Base-by-base conservation (phyloP, 1,140 invertebrate genomes). In the Apocrypta bakeri region DNA sequence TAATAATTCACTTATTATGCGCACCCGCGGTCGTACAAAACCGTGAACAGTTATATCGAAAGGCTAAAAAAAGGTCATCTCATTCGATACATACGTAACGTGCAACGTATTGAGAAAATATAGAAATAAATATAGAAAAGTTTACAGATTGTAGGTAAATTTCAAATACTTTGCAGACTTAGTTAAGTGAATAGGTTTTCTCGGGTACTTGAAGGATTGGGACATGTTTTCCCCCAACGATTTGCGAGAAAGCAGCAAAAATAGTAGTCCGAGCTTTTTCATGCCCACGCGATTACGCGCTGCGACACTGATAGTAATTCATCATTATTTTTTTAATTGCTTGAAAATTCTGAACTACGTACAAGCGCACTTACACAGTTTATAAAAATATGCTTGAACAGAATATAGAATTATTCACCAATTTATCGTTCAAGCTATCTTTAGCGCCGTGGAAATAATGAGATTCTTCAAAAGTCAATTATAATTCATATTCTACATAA, bases 401-500 rank as follows among this genome's bases (percentile, higher is more conserved):
- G 42, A 48, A 48, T 1, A 27, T 3, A 66, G n/a, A 29, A 7
- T 37, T 37, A 37, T 37, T 9, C 3, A 37, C 3, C 33, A 4
- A 37, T 37, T 2, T 37, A 9, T 37, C 33, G 24, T 66, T 27
- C 0, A 7, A 25, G 9, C 31, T 72, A 72, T 63, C 4, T 72
- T 72, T 72, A 73, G 48, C 24, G 24, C 21, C 3, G 29, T 66
- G 48, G n/a, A 42, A 61, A 76, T 27, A 48, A 71, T 61, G 24
- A 25, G 11, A 56, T 78, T 78, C 29, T 27, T 72, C 29, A 64
- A 83, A n/a, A 83, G 25, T 42, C 6, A 40, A 79, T 78, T 72
- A 64, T 29, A 9, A 63, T 63, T n/a, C 4, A 56, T 56, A 71
- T 82, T 63, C 40, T 63, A 29, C n/a, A 17, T 56, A 56, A 56